Conservation (phyloP, 2,888 invertebrate genomes). For the Druceiella hillmani region DNA sequence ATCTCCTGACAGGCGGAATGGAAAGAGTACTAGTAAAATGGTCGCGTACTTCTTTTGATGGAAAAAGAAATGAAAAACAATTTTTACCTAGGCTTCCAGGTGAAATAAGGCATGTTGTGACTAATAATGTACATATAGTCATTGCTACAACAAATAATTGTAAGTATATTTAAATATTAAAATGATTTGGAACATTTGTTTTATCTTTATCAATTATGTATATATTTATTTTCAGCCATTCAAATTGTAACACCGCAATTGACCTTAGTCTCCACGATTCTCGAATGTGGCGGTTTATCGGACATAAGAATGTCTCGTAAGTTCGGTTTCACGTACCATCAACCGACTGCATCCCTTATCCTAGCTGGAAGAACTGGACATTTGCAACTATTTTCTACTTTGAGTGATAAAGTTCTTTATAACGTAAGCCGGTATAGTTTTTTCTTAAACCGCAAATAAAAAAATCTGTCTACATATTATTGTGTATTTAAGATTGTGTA, state of each 20-base stretch:
- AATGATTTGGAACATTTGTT: too few species aligned
- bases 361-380: slow-evolving; percentile 43
- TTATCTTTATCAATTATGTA: slow-evolving; percentile 3
- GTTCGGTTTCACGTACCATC: slow-evolving; percentile 34
- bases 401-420: slow-evolving; percentile 41
- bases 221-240: slow-evolving; percentile 32
- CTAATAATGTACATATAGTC: slow-evolving; percentile 37
- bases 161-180: slow-evolving; percentile 36
- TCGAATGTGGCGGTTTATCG: slow-evolving; percentile 45
- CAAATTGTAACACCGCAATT: slow-evolving; percentile 39
- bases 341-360: slow-evolving; percentile 33
- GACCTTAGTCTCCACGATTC: slow-evolving; percentile 36
- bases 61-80: slow-evolving; percentile 34
- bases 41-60: slow-evolving; percentile 36
- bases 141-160: slow-evolving; percentile 42
- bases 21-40: slow-evolving; percentile 47
- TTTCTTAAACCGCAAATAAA: too few species aligned
- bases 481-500: slow-evolving; percentile 1
- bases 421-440: slow-evolving; percentile 36
- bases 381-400: slow-evolving; percentile 41
- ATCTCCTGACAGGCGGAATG: slow-evolving; percentile 42
- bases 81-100: slow-evolving; percentile 46
- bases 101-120: slow-evolving; percentile 35
- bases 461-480: too few species aligned
- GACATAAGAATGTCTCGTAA: slow-evolving; percentile 33